These are phyloP conservation scores for Gonocerus acuteangulatus DNA, from an alignment of 2,888 invertebrate species.

Conservation along the genomic window DNA sequence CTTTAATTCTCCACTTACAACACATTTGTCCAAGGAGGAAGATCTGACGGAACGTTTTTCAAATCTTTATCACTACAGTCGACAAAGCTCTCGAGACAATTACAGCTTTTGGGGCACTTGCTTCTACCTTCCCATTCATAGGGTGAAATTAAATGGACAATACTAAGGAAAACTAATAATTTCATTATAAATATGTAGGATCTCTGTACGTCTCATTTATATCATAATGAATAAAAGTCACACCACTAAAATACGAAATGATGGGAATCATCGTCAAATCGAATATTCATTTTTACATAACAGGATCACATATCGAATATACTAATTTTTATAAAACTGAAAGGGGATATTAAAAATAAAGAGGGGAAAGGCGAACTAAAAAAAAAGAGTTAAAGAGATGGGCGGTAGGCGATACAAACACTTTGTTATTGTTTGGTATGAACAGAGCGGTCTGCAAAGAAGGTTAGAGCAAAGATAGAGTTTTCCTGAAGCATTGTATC, in stretches of 20 bases:
- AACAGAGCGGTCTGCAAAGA: not conserved
- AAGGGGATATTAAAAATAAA: not conserved
- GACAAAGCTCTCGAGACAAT: constrained; percentile 33
- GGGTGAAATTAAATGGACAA: constrained; percentile 7
- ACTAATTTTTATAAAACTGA: no score
- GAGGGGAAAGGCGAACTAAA: not conserved
- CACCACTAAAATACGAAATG: not conserved
- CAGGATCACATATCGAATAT: no score
- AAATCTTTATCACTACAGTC: constrained; percentile 32
- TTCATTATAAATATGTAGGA: constrained; percentile 11
- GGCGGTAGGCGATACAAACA: not conserved
- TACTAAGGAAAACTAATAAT: constrained; percentile 17
- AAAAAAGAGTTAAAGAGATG: not conserved
- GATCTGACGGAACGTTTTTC: constrained; percentile 25
- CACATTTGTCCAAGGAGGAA: constrained; percentile 30
- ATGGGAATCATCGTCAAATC: not conserved
- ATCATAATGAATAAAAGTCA: constrained; percentile 7
- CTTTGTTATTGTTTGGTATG: not conserved
- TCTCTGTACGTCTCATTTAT: constrained; percentile 6
- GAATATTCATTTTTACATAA: not conserved
- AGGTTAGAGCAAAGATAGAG: not conserved
- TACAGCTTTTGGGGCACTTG: constrained; percentile 30
- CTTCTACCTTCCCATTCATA: constrained; percentile 7
- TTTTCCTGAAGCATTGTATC: no score
- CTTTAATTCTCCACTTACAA: constrained; percentile 27